phyloP scores from a whole-genome alignment of 2,113 vertebrate genomes.

The Hirundichthys speculiger region DNA sequence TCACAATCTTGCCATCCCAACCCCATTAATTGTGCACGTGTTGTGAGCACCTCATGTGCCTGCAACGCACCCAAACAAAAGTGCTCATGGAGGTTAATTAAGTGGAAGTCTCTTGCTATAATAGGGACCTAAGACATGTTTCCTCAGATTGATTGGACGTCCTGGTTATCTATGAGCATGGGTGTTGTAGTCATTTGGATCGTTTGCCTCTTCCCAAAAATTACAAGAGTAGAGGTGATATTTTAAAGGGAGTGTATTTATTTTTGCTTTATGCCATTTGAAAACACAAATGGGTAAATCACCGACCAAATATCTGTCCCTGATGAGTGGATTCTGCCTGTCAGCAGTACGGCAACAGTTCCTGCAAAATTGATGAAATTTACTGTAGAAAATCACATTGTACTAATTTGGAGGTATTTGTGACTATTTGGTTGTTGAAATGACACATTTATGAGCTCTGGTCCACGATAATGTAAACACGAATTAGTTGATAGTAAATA shows the following conservation, averaged over 20 bases:
- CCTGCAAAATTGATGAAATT: too few species aligned
- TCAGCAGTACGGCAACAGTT: too few species aligned
- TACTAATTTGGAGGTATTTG: too few species aligned
- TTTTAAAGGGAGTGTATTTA: constrained; percentile 27
- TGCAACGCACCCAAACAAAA: constrained; percentile 39
- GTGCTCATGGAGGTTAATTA: constrained; percentile 56
- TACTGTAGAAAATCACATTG: too few species aligned
- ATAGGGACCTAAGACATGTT: constrained; percentile 42
- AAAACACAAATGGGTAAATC: too few species aligned
- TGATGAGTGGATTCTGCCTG: too few species aligned
- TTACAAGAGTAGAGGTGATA: constrained; percentile 36
- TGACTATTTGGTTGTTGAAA: too few species aligned
- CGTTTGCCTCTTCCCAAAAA: constrained; percentile 23
- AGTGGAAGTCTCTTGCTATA: constrained; percentile 42
- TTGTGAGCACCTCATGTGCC: constrained; percentile 31
- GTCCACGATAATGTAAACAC: too few species aligned
- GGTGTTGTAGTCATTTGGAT: background rate
- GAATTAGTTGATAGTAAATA: too few species aligned
- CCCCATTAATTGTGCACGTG: constrained; percentile 58
- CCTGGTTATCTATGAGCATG: background rate
- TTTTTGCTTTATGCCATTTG: constrained; percentile 18
- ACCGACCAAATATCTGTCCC: too few species aligned
- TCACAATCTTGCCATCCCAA: constrained; percentile 8
- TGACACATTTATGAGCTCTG: too few species aligned
- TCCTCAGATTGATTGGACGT: constrained; percentile 13